Base-by-base conservation (phyloP, 1,140 invertebrate species). In the Meteorus sp. region DNA sequence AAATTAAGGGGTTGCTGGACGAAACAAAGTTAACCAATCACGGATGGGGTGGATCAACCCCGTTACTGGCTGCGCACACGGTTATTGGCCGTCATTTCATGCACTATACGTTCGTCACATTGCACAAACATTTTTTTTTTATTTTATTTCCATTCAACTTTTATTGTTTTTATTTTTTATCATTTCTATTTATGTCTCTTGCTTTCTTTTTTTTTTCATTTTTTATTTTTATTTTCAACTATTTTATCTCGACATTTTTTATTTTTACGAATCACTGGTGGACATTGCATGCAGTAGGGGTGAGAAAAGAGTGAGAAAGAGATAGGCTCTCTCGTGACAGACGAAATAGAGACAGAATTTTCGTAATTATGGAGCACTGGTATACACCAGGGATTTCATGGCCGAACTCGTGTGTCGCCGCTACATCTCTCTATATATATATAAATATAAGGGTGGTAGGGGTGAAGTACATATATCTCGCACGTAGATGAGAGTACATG, bases 11-110 rank as follows among this genome's bases (percentile, higher is more conserved):
- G 60, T 61, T 64, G 65, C 70, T 60, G 41, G 57, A 58, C 58
- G 62, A 70, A 72, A 72, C 67, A 71, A 72, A 71, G 71, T 73
- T 73, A 73, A 68, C 69, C 71, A 73, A 73, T 72, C 70, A 69
- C 64, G 61, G 61, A 58, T 54, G 60, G 51, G 56, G 66, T 63
- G 57, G 57, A 54, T 39, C 37, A 59, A 60, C 60, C 64, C 50
- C 64, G 62, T 70, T 73, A 73, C 71, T 70, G 68, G 70, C 57
- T 23, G 59, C 60, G 47, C 13, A n/a, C n/a, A n/a, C n/a, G n/a
- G n/a, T n/a, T n/a, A n/a, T n/a, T n/a, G n/a, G n/a, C n/a, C n/a
- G n/a, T n/a, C n/a, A n/a, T n/a, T n/a, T n/a, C n/a, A n/a, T n/a
- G n/a, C n/a, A n/a, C n/a, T n/a, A n/a, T n/a, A n/a, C 23, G 25